Evolutionary conservation across 1,140 invertebrate species (phyloP).

Genomic region (Glomeris maerens): DNA sequence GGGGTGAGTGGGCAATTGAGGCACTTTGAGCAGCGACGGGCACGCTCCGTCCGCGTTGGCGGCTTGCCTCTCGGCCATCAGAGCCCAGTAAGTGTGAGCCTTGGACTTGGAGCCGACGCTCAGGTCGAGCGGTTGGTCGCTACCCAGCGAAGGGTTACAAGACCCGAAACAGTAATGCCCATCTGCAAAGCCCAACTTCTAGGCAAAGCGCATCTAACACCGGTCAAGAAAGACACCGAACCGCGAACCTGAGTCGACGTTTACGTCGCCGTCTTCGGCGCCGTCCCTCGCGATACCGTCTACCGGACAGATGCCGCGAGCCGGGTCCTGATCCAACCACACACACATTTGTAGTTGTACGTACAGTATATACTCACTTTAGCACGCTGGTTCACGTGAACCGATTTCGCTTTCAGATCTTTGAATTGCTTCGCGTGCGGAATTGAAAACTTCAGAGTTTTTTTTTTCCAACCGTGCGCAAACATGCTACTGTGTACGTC

Average conservation of each 20-base stretch:
- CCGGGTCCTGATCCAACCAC: too few relatives aligned
- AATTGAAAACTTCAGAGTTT: too few relatives aligned
- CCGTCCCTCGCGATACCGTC: too few relatives aligned
- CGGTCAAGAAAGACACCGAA: conserved; percentile 36
- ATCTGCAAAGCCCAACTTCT: conserved; percentile 18
- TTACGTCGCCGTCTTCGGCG: too few relatives aligned
- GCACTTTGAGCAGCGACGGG: conserved; percentile 28
- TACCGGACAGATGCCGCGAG: background rate
- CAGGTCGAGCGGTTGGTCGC: conserved; percentile 25
- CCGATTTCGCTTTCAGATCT: too few relatives aligned
- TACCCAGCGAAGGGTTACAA: conserved; percentile 10
- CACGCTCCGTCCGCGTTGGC: conserved; percentile 15
- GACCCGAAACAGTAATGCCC: conserved; percentile 13
- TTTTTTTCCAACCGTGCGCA: too few relatives aligned
- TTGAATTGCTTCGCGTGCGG: too few relatives aligned
- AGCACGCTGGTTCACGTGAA: too few relatives aligned
- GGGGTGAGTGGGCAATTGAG: conserved; percentile 25
- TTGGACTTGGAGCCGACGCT: conserved; percentile 38
- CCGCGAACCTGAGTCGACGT: too few relatives aligned
- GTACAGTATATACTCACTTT: too few relatives aligned
- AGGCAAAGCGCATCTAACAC: conserved; percentile 27
- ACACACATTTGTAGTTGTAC: too few relatives aligned
- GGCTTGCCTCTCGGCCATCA: conserved; percentile 31
- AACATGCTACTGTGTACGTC: too few relatives aligned
- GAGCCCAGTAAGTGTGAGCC: conserved; percentile 40